Conservation (phyloP, 1,140 invertebrate genomes). For the Paracyclopina nana region DNA sequence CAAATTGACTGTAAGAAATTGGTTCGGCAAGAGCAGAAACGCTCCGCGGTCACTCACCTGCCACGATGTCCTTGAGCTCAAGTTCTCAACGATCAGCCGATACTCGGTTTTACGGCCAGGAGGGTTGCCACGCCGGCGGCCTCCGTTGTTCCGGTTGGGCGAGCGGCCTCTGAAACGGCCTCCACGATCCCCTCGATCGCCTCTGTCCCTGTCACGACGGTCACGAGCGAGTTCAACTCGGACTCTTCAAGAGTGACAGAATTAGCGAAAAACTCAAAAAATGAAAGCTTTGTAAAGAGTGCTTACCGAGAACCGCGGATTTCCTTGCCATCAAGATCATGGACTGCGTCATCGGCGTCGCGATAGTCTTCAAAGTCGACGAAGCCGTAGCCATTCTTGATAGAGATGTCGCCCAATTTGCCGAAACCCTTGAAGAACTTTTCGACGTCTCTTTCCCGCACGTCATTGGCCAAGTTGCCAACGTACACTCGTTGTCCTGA, state of each 20-base stretch:
- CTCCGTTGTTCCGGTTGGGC: background rate
- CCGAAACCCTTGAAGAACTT: constrained; percentile 95
- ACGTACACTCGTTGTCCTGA: constrained; percentile 56
- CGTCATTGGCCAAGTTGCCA: constrained; percentile 76
- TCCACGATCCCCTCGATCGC: background rate
- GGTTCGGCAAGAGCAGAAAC: no score
- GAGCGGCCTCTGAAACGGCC: background rate
- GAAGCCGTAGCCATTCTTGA: constrained; percentile 22
- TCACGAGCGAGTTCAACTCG: constrained; percentile 8
- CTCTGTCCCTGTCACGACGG: background rate
- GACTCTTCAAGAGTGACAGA: background rate
- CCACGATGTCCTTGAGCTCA: constrained; percentile 94
- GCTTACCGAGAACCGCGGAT: constrained; percentile 61
- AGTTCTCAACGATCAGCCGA: constrained; percentile 85
- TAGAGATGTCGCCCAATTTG: constrained; percentile 41
- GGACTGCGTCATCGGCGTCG: constrained; percentile 95
- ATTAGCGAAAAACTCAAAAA: no score
- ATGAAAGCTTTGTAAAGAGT: no score
- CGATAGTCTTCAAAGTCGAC: constrained; percentile 87
- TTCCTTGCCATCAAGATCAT: constrained; percentile 92
- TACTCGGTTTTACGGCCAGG: constrained; percentile 48
- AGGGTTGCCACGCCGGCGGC: background rate
- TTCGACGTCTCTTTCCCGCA: constrained; percentile 87
- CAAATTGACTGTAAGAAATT: no score
- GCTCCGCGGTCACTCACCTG: no score